Base-by-base conservation (phyloP, 1,140 invertebrate species). In the Bombus soroeensis region DNA sequence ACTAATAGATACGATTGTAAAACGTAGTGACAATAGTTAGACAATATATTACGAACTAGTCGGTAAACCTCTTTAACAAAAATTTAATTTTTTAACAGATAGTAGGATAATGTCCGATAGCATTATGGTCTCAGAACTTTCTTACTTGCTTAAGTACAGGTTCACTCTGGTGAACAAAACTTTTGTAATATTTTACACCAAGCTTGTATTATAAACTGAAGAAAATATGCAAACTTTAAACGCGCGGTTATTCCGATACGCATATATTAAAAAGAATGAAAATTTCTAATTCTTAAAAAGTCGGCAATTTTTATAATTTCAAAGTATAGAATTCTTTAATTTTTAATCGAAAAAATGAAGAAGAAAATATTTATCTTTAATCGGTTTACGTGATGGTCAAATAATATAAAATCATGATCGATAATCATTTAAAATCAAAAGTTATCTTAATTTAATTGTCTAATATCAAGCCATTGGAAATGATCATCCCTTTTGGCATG, bases 401-500 rank as follows among this genome's bases (percentile, higher is more conserved):
- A 34, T 15, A 3, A 9, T 6, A 34, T 32, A 73, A 72, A 76
- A 62, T 12, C 37, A 43, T 41, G 13, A 73, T 66, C 39, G n/a
- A 34, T 39, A 18, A 22, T 34, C 22, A 39, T 43, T 53, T 1
- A 71, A 64, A 66, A 64, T n/a, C 32, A 15, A 74, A 74, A 25
- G 1, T 47, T 47, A 43, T 32, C 9, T 74, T 74, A 43, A 74
- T 34, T 53, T 53, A 13, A 34, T 34, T 43, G 32, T 53, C 32
- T 34, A 41, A 77, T 25, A 70, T 80, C 34, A 53, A 87, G 34
- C 57, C 25, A 83, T 75, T 53, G 79, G 62, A 88, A 66, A 70
- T 64, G 81, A 90, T 66, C 80, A 80, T 79, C 66, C 83, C 78
- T 70, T 90, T 82, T 64, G 81, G 90, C 90, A 91, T 91, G 87